Evolutionary conservation across 2,888 invertebrate genomes (phyloP).

Genomic region (Chymomyza fuscimana): DNA sequence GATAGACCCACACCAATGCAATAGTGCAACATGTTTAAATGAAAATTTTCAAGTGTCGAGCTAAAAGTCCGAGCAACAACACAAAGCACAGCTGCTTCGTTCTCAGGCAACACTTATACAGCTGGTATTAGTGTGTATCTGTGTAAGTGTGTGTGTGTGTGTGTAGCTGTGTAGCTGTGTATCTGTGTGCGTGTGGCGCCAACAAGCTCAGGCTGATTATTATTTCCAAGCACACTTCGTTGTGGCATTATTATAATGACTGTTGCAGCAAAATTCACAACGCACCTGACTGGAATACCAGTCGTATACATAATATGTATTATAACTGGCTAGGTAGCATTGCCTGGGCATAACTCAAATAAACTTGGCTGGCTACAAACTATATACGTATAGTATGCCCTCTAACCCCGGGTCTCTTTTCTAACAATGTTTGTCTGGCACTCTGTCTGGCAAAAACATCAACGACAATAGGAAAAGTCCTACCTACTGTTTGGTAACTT

Average conservation of each 20-base stretch:
- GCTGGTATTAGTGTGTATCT: constrained; percentile 16
- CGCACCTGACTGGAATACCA: constrained; percentile 63
- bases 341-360: neutral
- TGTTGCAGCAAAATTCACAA: constrained; percentile 76
- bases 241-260: constrained; percentile 77
- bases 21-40: constrained; percentile 54
- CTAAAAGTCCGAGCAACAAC: constrained; percentile 7
- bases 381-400: neutral
- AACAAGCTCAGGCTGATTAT: constrained; percentile 53
- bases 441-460: neutral
- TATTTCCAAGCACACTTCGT: constrained; percentile 76
- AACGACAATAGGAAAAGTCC: neutral
- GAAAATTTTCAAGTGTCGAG: constrained; percentile 63
- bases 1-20: too few species aligned
- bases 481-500: neutral
- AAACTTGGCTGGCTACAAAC: neutral
- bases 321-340: neutral
- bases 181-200: neutral
- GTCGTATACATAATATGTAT: neutral
- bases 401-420: neutral
- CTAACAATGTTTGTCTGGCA: neutral
- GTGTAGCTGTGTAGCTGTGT: neutral
- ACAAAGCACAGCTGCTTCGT: constrained; percentile 15
- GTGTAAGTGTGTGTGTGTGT: neutral
- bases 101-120: constrained; percentile 10